phyloP scores from a whole-genome alignment of 2,888 invertebrate species.

The Lasioglossum figueresi region DNA sequence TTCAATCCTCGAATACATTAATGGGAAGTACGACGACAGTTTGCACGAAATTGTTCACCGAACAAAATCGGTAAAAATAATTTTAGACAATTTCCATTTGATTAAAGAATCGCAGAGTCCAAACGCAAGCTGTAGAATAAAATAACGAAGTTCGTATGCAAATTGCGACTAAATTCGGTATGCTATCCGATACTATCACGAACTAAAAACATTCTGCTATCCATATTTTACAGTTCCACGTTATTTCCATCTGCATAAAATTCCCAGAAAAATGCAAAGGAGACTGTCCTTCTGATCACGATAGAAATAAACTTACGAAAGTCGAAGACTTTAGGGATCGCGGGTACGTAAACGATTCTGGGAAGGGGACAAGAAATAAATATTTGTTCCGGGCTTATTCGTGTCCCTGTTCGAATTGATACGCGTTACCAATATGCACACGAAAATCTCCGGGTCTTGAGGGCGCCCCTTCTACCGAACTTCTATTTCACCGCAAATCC shows the following conservation, averaged over 20 bases:
- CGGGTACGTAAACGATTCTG: not conserved
- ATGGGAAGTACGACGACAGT: not conserved
- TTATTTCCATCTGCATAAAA: not conserved
- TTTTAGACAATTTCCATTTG: not conserved
- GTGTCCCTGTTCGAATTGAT: not conserved
- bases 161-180: not conserved
- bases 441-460: slow-evolving; percentile 4
- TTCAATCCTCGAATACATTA: not conserved
- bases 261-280: not conserved
- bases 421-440: not conserved
- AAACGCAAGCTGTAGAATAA: not conserved
- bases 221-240: not conserved
- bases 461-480: not conserved
- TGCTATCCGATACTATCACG: not conserved
- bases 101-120: not conserved
- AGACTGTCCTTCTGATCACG: not conserved
- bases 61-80: not conserved
- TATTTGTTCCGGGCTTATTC: not conserved
- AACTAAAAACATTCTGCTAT: not conserved
- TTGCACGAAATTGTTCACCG: not conserved
- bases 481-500: slow-evolving; percentile 41
- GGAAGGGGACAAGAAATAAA: not conserved
- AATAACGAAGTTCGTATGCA: not conserved
- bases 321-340: not conserved
- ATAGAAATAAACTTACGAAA: not conserved